Base-by-base conservation (phyloP, 2,113 vertebrate genomes). In the Elanus axillaris region DNA sequence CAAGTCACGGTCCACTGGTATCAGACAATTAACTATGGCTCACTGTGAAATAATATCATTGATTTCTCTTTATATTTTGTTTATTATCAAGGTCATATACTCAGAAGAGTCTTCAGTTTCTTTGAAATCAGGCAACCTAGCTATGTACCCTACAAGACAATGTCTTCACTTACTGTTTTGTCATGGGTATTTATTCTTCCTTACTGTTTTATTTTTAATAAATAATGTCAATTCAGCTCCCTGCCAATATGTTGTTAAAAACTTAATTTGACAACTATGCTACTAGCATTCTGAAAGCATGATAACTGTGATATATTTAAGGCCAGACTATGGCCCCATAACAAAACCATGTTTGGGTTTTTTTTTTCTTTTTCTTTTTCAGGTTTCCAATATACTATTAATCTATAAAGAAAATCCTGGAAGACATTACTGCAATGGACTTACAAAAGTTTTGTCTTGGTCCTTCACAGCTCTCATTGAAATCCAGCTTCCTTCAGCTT, bases 21-120 rank as follows among this genome's bases (percentile, higher is more conserved):
- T 32, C 12, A 79, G 17, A 6, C 19, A 64, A 45, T 34, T 86
- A 16, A 40, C 25, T 38, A 9, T 15, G 20, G 15, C 11, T 73
- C 0, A 0, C 5, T 9, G 19, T 52, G 19, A 89, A 79, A 86
- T 72, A 64, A 27, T 10, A 31, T 19, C 0, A 45, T 11, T n/a
- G 15, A 55, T 88, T 88, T 43, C 18, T 55, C 34, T 84, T 67
- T 42, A 20, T 60, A n/a, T 67, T 84, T 73, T 71, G 3, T 38
- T 75, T 63, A 13, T 67, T 87, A 74, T 89, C 15, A 73, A 77
- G 84, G 34, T 36, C 8, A 17, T 20, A 26, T 60, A 34, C 9
- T 83, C 6, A 31, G 42, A 89, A 69, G 12, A 48, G 3, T 40
- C 52, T 77, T 79, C 13, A 29, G 0, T 50, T 83, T 71, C 52